Base-by-base conservation (phyloP, 2,797 vertebrate species). In the Odontamblyopus lacepedii region DNA sequence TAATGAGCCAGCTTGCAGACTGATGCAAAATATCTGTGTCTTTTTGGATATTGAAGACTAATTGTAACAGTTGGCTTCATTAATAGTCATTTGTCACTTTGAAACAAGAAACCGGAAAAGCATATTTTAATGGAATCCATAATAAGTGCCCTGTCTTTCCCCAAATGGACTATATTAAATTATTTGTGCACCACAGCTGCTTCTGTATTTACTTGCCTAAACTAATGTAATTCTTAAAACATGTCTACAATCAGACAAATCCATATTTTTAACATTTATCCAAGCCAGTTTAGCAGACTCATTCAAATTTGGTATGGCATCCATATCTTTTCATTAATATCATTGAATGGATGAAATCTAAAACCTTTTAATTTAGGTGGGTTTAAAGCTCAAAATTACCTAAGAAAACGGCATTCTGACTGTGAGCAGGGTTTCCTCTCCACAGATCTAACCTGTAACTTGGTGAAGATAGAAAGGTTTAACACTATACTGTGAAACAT, bases 21-120 rank as follows among this genome's bases (percentile, higher is more conserved):
- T 53, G 29, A 41, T 66, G 9, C 2, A 51, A 38, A 35, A 63
- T 32, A 23, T 48, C 11, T 66, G 11, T 44, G n/a, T 15, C 12
- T 64, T 63, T 63, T 61, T 63, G 62, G 32, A 38, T 44, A 26
- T 16, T 4, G 38, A 3, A 64, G n/a, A 64, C 44, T 13, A 64
- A 44, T 23, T 64, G 38, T 32, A 63, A 63, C 61, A 63, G 61
- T 63, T 63, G 61, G 32, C 18, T n/a, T 32, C 32, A n/a, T 63
- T 63, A 63, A 30, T 63, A 63, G 8, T 63, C 19, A n/a, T 63
- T 63, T 38, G 16, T 35, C 35, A 18, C 35, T 62, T 38, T 9
- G 61, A 63, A 38, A 38, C 18, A 4, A 62, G 27, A 60, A 32
- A 30, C 15, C 18, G 16, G 27, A 61, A 61, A 32, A 61, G 6